Percentiles rank a stretch among this genome's conserved stretches.
Evolutionary conservation across 1,140 invertebrate genomes (phyloP).

Genomic region (Contarinia nasturtii): DNA sequence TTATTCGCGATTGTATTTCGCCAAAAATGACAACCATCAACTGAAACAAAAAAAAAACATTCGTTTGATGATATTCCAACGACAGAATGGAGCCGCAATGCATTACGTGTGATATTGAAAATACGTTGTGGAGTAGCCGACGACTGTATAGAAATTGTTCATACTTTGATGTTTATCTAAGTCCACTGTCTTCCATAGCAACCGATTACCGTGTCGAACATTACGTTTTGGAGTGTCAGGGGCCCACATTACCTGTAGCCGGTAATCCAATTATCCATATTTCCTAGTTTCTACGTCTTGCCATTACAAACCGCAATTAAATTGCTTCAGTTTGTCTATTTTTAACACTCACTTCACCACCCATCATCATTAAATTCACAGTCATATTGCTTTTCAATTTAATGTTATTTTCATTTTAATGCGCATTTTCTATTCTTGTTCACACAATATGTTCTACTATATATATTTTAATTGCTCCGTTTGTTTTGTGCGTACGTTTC

Average conservation of each 20-base stretch:
- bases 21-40: too few species aligned
- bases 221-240: conserved; percentile 61
- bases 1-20: too few species aligned
- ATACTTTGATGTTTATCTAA: conserved; percentile 52
- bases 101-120: conserved; percentile 55
- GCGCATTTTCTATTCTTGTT: neutral
- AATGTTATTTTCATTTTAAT: neutral
- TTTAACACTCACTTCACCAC: neutral
- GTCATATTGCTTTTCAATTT: neutral
- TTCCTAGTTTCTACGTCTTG: neutral
- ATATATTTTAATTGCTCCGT: neutral
- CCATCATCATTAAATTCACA: neutral
- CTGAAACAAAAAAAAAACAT: too few species aligned
- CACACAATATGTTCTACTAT: too few species aligned
- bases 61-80: too few species aligned
- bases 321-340: neutral
- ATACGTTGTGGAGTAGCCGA: conserved; percentile 47
- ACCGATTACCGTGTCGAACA: conserved; percentile 34
- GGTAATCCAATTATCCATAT: conserved; percentile 14
- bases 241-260: conserved; percentile 56
- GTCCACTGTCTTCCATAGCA: conserved; percentile 25
- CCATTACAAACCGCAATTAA: neutral
- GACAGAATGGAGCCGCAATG: conserved; percentile 44
- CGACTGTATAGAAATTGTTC: conserved; percentile 61
- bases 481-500: neutral